These are phyloP conservation scores for Yponomeuta evonymella DNA, from an alignment of 2,888 invertebrate species.

Conservation along the genomic window DNA sequence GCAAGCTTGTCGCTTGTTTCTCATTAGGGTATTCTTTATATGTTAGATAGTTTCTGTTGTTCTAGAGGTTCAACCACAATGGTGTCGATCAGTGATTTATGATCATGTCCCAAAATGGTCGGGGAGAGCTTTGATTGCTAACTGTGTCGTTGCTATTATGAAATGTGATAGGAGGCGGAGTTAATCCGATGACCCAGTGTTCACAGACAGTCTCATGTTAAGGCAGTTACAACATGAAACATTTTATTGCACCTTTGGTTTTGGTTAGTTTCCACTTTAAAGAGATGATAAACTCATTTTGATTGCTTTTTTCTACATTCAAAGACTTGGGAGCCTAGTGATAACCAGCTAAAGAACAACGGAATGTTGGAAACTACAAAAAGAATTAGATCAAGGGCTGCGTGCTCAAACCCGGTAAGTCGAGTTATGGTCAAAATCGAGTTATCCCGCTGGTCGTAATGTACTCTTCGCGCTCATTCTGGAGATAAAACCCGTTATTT, in stretches of 20 bases:
- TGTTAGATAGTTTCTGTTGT: not conserved
- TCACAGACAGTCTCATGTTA: not conserved
- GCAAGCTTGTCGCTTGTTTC: not conserved
- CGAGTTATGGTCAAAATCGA: too few relatives aligned
- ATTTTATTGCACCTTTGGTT: not conserved
- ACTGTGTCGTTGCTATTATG: not conserved
- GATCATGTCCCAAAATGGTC: constrained; percentile 5
- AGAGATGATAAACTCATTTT: too few relatives aligned
- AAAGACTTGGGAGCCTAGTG: too few relatives aligned
- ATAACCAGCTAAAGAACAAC: too few relatives aligned
- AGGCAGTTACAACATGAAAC: not conserved
- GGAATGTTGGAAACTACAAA: too few relatives aligned
- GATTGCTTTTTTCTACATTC: too few relatives aligned
- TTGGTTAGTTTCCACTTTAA: too few relatives aligned
- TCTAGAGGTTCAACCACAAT: not conserved
- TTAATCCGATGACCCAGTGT: constrained; percentile 4
- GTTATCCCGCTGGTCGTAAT: too few relatives aligned
- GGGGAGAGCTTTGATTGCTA: constrained; percentile 3
- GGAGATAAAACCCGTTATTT: too few relatives aligned
- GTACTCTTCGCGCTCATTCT: too few relatives aligned
- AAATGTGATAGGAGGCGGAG: constrained; percentile 7
- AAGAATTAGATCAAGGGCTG: too few relatives aligned
- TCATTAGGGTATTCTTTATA: not conserved
- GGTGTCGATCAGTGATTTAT: constrained; percentile 4
- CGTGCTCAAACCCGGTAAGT: too few relatives aligned